phyloP scores from a whole-genome alignment of 2,113 vertebrate species.

The Xenopus tropicalis region DNA sequence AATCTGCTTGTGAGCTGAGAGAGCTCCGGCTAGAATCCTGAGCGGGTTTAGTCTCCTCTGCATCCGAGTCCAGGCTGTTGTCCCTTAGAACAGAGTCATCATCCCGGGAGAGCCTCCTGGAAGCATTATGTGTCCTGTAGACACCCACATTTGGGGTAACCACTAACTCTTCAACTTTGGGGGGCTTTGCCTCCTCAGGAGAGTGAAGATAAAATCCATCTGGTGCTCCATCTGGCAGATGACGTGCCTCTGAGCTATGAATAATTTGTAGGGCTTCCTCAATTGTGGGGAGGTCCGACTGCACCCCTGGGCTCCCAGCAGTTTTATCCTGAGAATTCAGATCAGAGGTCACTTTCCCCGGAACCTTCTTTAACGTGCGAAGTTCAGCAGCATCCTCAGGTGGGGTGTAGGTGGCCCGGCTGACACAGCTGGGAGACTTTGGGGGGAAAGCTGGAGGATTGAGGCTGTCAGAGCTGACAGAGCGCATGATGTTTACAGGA shows the following conservation, averaged over 20 bases:
- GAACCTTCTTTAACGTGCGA: conserved; percentile 47
- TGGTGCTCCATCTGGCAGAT: conserved; percentile 82
- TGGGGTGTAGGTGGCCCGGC: conserved; percentile 54
- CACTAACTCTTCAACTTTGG: conserved; percentile 49
- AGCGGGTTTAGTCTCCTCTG: conserved; percentile 58
- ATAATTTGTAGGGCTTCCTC: conserved; percentile 91
- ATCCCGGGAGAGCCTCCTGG: conserved; percentile 53
- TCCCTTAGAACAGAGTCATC: conserved; percentile 77
- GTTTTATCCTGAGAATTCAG: conserved; percentile 52
- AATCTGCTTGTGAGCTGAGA: conserved; percentile 48
- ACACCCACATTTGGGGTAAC: conserved; percentile 33
- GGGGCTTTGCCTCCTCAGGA: conserved; percentile 57
- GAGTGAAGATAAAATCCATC: conserved; percentile 89
- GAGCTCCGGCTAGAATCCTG: conserved; percentile 48
- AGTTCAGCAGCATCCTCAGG: conserved; percentile 64
- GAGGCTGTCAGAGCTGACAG: conserved; percentile 83
- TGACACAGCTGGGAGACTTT: conserved; percentile 50
- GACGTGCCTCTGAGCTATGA: conserved; percentile 83
- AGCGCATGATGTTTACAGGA: conserved; percentile 74
- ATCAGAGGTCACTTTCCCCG: conserved; percentile 63
- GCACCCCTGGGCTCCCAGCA: conserved; percentile 43
- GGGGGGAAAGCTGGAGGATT: conserved; percentile 53
- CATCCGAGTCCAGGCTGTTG: conserved; percentile 76
- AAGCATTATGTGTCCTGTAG: conserved; percentile 44
- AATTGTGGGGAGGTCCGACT: conserved; percentile 79